Conservation (phyloP, 35 echinoderm and acorn worm species). For the Ophiothrix spiculata region DNA sequence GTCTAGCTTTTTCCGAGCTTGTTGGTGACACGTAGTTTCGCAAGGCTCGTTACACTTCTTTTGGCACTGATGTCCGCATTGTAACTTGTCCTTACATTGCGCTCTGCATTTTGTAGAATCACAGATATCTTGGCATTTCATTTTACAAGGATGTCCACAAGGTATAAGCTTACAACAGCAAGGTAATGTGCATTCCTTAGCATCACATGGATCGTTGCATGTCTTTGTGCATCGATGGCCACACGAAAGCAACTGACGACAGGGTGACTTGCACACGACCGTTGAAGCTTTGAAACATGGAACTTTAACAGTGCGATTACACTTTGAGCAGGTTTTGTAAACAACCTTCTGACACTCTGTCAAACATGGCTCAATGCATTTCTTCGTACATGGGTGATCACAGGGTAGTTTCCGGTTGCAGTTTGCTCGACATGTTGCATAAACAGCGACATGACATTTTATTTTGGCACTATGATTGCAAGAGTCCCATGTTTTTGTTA, state of each 20-base stretch:
- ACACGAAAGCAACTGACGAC: background rate
- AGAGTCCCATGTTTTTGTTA: background rate
- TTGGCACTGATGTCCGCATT: too few relatives aligned
- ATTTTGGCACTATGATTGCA: slow-evolving; percentile 16
- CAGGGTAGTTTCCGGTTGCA: background rate
- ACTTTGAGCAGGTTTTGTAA: too few relatives aligned
- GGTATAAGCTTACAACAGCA: background rate
- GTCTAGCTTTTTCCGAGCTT: background rate
- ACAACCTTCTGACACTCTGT: slow-evolving; percentile 8
- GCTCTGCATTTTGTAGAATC: too few relatives aligned
- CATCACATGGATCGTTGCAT: background rate
- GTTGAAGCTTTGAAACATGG: too few relatives aligned
- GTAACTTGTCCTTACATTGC: too few relatives aligned
- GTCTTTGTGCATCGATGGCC: background rate
- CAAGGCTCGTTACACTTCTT: too few relatives aligned
- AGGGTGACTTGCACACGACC: background rate
- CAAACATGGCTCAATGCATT: background rate
- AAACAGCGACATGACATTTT: background rate
- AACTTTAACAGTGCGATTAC: too few relatives aligned
- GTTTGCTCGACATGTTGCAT: background rate
- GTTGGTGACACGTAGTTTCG: background rate
- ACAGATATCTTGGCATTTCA: background rate
- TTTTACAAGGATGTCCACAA: background rate
- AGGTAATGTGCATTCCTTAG: background rate
- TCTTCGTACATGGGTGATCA: too few relatives aligned